Evolutionary conservation across 2,888 invertebrate genomes (phyloP).

Genomic region (Portevinia maculata): DNA sequence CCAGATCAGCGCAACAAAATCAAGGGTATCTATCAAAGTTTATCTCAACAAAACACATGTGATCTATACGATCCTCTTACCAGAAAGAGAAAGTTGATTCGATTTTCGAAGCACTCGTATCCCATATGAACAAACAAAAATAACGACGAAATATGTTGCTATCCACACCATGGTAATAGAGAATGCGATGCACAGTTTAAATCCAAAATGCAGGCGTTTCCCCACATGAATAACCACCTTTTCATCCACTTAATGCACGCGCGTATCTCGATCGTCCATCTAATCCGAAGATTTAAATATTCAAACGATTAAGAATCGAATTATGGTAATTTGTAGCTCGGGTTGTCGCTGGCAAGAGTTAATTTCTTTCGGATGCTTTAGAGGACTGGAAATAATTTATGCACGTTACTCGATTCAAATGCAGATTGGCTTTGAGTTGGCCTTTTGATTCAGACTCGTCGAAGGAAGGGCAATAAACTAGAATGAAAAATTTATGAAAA

Average conservation of each 20-base stretch:
- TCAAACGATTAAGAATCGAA: constrained; percentile 63
- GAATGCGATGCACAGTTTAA: constrained; percentile 36
- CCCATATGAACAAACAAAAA: constrained; percentile 8
- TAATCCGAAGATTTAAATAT: constrained; percentile 56
- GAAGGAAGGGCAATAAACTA: constrained; percentile 35
- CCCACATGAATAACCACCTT: constrained; percentile 26
- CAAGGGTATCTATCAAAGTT: too few species aligned
- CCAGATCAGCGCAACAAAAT: too few species aligned
- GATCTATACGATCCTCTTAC: not conserved
- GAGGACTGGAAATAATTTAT: constrained; percentile 48
- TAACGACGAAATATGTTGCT: constrained; percentile 1
- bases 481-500: not conserved
- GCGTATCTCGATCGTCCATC: constrained; percentile 50
- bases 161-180: constrained; percentile 11
- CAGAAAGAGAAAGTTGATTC: constrained; percentile 44
- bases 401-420: constrained; percentile 50
- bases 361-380: constrained; percentile 25
- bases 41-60: not conserved
- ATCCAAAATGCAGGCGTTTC: constrained; percentile 54
- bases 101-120: not conserved
- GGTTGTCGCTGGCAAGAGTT: constrained; percentile 49
- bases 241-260: constrained; percentile 40
- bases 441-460: not conserved
- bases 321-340: constrained; percentile 63
- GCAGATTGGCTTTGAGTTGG: constrained; percentile 10